Evolutionary conservation across 2,888 invertebrate species (phyloP).

Genomic region (Philopedon plagiatum): DNA sequence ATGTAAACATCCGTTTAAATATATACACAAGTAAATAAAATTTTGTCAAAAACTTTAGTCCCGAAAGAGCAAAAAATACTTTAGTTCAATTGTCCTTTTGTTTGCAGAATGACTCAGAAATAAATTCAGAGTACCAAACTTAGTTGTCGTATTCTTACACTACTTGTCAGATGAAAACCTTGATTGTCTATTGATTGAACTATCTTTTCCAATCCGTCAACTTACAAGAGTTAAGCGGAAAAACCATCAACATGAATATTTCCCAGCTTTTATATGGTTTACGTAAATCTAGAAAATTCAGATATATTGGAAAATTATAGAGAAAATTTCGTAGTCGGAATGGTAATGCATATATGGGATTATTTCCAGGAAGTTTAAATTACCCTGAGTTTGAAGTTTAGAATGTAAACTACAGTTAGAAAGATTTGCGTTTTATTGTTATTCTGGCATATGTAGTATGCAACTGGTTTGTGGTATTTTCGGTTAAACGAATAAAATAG

Average conservation of each 20-base stretch:
- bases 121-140: too few relatives aligned
- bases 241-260: constrained; percentile 28
- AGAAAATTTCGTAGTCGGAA: constrained; percentile 34
- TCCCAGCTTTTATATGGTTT: constrained; percentile 22
- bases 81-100: too few relatives aligned
- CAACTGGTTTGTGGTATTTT: not conserved
- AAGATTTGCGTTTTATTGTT: constrained; percentile 31
- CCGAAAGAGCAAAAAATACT: too few relatives aligned
- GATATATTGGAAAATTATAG: constrained; percentile 41
- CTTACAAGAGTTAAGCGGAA: constrained; percentile 2
- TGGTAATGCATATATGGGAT: constrained; percentile 41
- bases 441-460: not conserved
- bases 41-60: too few relatives aligned
- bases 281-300: constrained; percentile 36
- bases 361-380: constrained; percentile 43
- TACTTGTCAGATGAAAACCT: too few relatives aligned
- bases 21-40: too few relatives aligned
- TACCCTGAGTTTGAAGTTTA: constrained; percentile 41
- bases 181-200: too few relatives aligned
- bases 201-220: not conserved
- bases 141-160: too few relatives aligned
- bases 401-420: constrained; percentile 36
- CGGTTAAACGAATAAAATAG: not conserved
- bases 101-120: too few relatives aligned
- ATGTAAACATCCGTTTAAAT: too few relatives aligned